Base-by-base conservation (phyloP, 2,113 vertebrate species). In the Apteryx owenii region DNA sequence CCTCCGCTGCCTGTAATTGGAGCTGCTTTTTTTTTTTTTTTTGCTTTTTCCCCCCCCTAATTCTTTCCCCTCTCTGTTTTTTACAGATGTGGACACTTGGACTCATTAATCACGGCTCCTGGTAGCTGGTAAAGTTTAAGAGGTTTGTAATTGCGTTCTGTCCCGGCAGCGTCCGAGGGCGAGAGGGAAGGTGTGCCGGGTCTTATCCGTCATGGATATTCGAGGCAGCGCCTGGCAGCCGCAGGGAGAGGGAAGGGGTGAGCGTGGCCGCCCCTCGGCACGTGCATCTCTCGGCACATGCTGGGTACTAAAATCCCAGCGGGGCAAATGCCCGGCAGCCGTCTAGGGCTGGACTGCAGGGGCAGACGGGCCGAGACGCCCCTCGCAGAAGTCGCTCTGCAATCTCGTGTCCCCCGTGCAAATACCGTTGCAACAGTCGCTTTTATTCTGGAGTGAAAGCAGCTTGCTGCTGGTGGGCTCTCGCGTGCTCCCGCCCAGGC, bases 391-490 rank as follows among this genome's bases (percentile, higher is more conserved):
- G 79, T 25, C 16, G 28, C 4, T 79, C 2, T 61, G 7, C 3
- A 0, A 20, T 25, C 9, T 42, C 42, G 0, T 0, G 0, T 19
- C 18, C 50, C 40, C 53, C 0, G 0, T n/a, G 62, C 42, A 8
- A 75, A 9, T 7, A n/a, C 4, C 0, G 1, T 38, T 87, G 50
- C 85, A 70, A 16, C 8, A 33, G 50, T 10, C 29, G 0, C 66
- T 72, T 64, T 7, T n/a, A 4, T 5, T 3, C 26, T 22, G 7
- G 73, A 75, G 65, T 19, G 36, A 84, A 95, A 70, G 2, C 31
- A 15, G 5, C 2, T 7, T 62, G 78, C 48, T 8, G 2, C 5
- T 61, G n/a, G 51, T 50, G 31, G n/a, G 14, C 70, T n/a, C 0
- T 0, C 8, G 48, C 16, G 3, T 2, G 1, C 23, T 20, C n/a